Evolutionary conservation across 1,140 invertebrate genomes (phyloP).

Genomic region (Drosophila repleta): DNA sequence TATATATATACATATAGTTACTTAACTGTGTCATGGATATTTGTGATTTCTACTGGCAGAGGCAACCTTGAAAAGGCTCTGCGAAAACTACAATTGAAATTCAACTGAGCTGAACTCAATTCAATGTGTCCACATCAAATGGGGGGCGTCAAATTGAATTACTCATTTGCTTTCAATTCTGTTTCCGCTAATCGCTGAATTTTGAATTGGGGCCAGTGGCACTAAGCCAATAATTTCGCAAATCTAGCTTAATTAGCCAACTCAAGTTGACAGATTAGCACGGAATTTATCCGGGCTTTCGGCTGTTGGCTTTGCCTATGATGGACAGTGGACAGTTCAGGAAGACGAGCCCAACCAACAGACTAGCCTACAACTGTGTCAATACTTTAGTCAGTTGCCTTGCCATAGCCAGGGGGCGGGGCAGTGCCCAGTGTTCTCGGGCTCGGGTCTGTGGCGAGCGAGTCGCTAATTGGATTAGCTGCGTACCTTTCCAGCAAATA

Average conservation of each 20-base stretch:
- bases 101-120: constrained; percentile 40
- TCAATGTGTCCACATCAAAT: constrained; percentile 5
- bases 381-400: constrained; percentile 72
- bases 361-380: constrained; percentile 68
- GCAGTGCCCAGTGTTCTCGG: constrained; percentile 27
- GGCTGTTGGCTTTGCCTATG: constrained; percentile 3
- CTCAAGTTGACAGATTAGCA: constrained; percentile 72
- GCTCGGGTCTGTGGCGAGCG: constrained; percentile 23
- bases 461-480: constrained; percentile 72
- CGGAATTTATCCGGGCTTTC: constrained; percentile 44
- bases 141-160: constrained; percentile 67
- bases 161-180: constrained; percentile 31
- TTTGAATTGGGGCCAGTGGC: constrained; percentile 55
- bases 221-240: constrained; percentile 70
- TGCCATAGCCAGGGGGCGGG: constrained; percentile 20
- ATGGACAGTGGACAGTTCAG: constrained; percentile 50
- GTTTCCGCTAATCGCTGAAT: constrained; percentile 43
- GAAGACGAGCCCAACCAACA: constrained; percentile 59
- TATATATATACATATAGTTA: neutral
- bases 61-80: constrained; percentile 39
- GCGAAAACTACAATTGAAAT: constrained; percentile 1
- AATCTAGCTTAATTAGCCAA: constrained; percentile 73
- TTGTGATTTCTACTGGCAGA: neutral
- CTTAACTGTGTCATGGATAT: neutral
- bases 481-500: constrained; percentile 62